A percentile compares a stretch with the other conserved stretches of the same genome.
Conservation (phyloP, 2,797 vertebrate genomes). For the Hephaestus fuliginosus region DNA sequence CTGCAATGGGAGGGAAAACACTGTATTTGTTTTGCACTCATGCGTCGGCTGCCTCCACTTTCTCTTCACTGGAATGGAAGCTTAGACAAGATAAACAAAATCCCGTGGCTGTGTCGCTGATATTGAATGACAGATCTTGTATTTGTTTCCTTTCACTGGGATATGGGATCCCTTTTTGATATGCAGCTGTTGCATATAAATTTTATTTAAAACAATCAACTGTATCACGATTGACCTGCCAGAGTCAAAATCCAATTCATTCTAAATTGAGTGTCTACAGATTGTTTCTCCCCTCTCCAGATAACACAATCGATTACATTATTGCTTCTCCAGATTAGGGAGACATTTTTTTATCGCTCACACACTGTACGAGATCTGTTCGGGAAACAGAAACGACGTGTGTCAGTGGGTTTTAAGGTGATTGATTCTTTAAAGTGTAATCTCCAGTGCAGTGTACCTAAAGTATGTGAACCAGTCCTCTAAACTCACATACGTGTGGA, state of each 20-base stretch:
- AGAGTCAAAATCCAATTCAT: slow-evolving; percentile 47
- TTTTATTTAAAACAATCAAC: slow-evolving; percentile 37
- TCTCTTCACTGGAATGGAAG: slow-evolving; percentile 63
- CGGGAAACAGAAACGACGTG: slow-evolving; percentile 40
- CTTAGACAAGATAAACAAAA: slow-evolving; percentile 65
- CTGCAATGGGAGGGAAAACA: slow-evolving; percentile 72
- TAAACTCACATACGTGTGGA: slow-evolving; percentile 27
- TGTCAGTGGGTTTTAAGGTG: slow-evolving; percentile 7
- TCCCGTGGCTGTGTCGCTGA: slow-evolving; percentile 29
- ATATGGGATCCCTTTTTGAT: slow-evolving; percentile 41
- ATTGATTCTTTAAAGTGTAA: slow-evolving; percentile 23
- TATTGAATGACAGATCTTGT: slow-evolving; percentile 48
- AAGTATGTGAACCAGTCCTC: slow-evolving; percentile 27
- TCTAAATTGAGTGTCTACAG: slow-evolving; percentile 47
- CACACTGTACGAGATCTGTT: slow-evolving; percentile 42
- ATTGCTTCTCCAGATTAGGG: slow-evolving; percentile 8
- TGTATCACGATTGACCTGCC: slow-evolving; percentile 28
- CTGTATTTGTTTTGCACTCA: slow-evolving; percentile 73
- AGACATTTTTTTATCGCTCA: slow-evolving; percentile 26
- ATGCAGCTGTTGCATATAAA: slow-evolving; percentile 43
- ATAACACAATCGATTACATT: slow-evolving; percentile 23
- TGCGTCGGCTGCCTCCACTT: slow-evolving; percentile 61
- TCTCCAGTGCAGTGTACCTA: slow-evolving; percentile 37
- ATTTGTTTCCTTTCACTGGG: slow-evolving; percentile 52
- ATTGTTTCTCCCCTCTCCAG: slow-evolving; percentile 38